Conservation (phyloP, 2,888 invertebrate species). For the Cephus pulcher region DNA sequence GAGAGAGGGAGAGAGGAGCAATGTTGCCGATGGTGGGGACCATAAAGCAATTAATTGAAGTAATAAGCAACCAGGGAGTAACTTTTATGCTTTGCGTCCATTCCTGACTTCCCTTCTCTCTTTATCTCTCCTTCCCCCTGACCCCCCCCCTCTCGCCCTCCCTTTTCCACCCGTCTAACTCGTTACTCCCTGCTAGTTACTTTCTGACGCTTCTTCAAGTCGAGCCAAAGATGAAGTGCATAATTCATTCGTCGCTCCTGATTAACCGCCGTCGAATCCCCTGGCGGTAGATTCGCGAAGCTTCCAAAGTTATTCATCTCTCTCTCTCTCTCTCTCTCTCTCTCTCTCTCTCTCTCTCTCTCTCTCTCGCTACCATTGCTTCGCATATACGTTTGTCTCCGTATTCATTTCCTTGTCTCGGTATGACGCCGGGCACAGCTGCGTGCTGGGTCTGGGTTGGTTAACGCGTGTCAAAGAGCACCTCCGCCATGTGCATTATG, state of each 20-base stretch:
- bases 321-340: too few species aligned
- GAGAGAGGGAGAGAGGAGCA: not conserved
- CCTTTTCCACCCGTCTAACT: conserved; percentile 23
- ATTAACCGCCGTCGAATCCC: too few species aligned
- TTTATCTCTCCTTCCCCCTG: conserved; percentile 8
- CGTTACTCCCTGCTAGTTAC: conserved; percentile 11
- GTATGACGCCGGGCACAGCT: too few species aligned
- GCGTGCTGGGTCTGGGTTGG: too few species aligned
- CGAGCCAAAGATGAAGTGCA: not conserved
- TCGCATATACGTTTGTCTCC: too few species aligned
- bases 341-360: too few species aligned
- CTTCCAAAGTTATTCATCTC: too few species aligned
- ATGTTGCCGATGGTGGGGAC: conserved; percentile 20
- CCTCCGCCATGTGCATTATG: too few species aligned
- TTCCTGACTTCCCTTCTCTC: not conserved
- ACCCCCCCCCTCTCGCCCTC: not conserved
- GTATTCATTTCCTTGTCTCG: too few species aligned
- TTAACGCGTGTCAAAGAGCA: too few species aligned
- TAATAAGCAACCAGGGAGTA: conserved; percentile 36
- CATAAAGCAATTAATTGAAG: conserved; percentile 49
- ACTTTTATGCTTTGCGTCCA: conserved; percentile 32
- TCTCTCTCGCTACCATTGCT: too few species aligned
- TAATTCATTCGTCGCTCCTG: not conserved
- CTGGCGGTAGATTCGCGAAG: too few species aligned
- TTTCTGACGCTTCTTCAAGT: conserved; percentile 4